Evolutionary conservation across 2,888 invertebrate genomes (phyloP), one percentile per base, ranked within the genome.

Genomic region (Tipula confusa): DNA sequence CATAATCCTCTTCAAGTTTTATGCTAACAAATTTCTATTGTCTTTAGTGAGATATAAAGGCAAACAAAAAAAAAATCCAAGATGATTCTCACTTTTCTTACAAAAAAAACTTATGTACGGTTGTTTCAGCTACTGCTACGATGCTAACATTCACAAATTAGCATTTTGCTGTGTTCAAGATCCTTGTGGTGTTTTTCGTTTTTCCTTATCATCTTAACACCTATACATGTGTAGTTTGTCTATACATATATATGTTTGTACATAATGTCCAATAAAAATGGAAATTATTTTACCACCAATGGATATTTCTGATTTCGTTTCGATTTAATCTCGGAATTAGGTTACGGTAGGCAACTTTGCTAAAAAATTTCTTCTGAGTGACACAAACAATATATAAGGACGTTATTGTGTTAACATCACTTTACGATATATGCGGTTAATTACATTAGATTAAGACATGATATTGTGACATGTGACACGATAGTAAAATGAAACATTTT

Each of bases 1-100:
- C 64, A 64, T 64, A 64, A 64, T 64, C 64, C 64, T 64, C 64
- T 24, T 64, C 24, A 64, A 64, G 64, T 64, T 43, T 43, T 64
- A 24, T 64, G 64, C 24, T 64, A 64, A 64, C 64, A 64, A 64
- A 64, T 64, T 64, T 64, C 24, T 64, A 64, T 64, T 64, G 64
- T 64, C 64, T 64, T 64, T 64, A 64, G 64, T 24, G 64, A 64
- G 24, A 64, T 64, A 64, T 38, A 38, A 38, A 38, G 38, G 1
- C 38, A 38, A n/a, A 38, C 38, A 38, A n/a, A 43, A 43, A 43
- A 43, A n/a, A 2, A n/a, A 24, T 24, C 24, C 24, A 24, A 24
- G 64, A 64, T 24, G 64, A 64, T 64, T 24, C 18, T 64, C 64
- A 64, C 64, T 64, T 64, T 64, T 24, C 64, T 18, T 24, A 9